Base-by-base conservation (phyloP, 2,113 vertebrate species). In the Felis chaus region DNA sequence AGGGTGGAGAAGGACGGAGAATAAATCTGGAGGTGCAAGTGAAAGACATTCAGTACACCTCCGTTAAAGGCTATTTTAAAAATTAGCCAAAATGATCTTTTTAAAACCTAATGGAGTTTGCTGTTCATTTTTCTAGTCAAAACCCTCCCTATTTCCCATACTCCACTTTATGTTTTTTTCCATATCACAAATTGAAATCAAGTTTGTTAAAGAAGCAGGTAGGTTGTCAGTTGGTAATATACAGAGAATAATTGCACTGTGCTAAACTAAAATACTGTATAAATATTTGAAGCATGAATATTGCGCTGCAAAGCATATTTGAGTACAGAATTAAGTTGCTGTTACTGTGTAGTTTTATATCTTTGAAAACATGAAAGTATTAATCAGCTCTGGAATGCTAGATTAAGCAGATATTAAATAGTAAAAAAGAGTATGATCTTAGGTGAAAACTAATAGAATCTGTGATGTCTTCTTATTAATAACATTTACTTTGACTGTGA, bases 401-500 rank as follows among this genome's bases (percentile, higher is more conserved):
- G 53, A 91, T 96, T 97, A 95, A 97, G 33, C 63, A 97, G 78
- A 97, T 89, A 89, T 65, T 69, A 97, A 87, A 95, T 78, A 94
- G 92, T 92, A 96, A 98, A 98, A 29, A 13, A 91, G 7, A 33
- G 61, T 94, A 95, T 69, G 96, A 89, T 98, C 86, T 80, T 78
- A 95, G 27, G 81, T 95, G 69, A 97, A 96, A 98, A 97, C n/a
- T 95, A 98, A 97, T 96, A 96, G 96, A 98, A 97, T 85, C 68
- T 87, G 27, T 96, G 91, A 48, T 94, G 4, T 97, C 29, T 93
- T 98, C 97, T 96, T 98, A 90, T 89, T 87, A 97, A 89, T 89
- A 98, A 82, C 86, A 97, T 86, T 96, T 95, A 95, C 86, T 11
- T 27, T 94, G n/a, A 79, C 50, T 95, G 50, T 96, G 94, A 98